Base-by-base conservation (phyloP, 2,797 vertebrate species). In the Avahi laniger region DNA sequence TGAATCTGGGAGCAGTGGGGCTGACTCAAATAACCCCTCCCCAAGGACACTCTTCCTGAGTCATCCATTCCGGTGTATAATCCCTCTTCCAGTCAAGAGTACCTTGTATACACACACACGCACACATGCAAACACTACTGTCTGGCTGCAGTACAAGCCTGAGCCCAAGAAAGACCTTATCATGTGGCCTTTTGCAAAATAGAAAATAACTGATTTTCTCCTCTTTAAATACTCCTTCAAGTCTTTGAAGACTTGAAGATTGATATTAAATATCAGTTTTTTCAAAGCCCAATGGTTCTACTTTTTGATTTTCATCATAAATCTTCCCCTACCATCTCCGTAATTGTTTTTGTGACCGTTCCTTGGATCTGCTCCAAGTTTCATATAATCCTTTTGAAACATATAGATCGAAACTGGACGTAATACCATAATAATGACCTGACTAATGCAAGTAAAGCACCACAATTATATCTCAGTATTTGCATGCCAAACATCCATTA, bases 291-390 rank as follows among this genome's bases (percentile, higher is more conserved):
- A 79, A 52, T 38, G 81, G 72, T 73, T 69, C 69, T 85, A 57
- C 93, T 54, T 72, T 52, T 85, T 91, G 69, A 81, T 84, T 95
- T 92, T 81, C 65, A 48, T 82, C 81, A 18, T 73, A 92, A 93
- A 70, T 57, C 24, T 54, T 84, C 48, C 65, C 59, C n/a, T 38
- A 43, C 46, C 61, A n/a, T 91, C 69, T 87, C 70, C 79, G 46
- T 93, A 48, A 82, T 75, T 93, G 76, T 91, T 93, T 96, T 50
- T 57, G 70, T 76, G 93, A 90, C 61, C 22, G 4, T 72, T 94
- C 38, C 82, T 92, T 94, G 94, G 87, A 75, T 95, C 73, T 63
- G 33, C 12, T 90, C 90, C 94, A 96, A 73, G n/a, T 95, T 92
- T 92, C 94, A 78, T 72, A 41, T 13, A 69, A 50, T 89, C 52